Evolutionary conservation across 1,140 invertebrate species (phyloP).

Genomic region (Riptortus pedestris): DNA sequence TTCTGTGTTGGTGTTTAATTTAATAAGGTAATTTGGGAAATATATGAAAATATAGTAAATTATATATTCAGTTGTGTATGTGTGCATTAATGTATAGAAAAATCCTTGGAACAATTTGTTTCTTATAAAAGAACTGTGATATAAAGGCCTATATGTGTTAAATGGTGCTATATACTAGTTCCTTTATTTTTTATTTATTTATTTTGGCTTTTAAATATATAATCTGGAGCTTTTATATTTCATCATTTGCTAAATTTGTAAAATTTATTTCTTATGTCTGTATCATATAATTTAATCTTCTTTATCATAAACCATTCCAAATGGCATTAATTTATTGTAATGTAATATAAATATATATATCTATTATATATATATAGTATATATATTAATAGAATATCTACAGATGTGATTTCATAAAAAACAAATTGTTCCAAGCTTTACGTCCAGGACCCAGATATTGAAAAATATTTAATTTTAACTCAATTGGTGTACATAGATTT

Average conservation of each 20-base stretch:
- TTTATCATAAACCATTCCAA: slow-evolving; percentile 19
- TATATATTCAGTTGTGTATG: slow-evolving; percentile 26
- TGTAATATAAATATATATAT: slow-evolving; percentile 16
- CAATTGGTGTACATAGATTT: slow-evolving; percentile 24
- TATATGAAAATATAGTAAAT: slow-evolving; percentile 22
- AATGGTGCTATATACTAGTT: slow-evolving; percentile 16
- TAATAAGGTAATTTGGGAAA: slow-evolving; percentile 24
- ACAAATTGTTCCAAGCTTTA: slow-evolving; percentile 24
- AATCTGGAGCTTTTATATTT: slow-evolving; percentile 1
- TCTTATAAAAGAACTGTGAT: slow-evolving; percentile 16
- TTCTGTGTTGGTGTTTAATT: slow-evolving; percentile 21
- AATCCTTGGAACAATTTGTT: slow-evolving; percentile 21
- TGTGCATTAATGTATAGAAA: slow-evolving; percentile 20
- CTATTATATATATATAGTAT: slow-evolving; percentile 11
- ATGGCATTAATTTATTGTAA: slow-evolving; percentile 5
- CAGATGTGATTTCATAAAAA: neutral
- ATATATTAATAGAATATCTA: neutral
- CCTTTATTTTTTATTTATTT: slow-evolving; percentile 1
- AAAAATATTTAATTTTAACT: slow-evolving; percentile 18
- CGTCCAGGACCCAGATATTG: slow-evolving; percentile 22
- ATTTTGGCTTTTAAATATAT: neutral
- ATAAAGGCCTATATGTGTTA: slow-evolving; percentile 7
- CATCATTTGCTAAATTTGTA: neutral
- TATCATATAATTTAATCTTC: neutral
- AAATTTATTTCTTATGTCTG: neutral